phyloP scores from a whole-genome alignment of 2,888 invertebrate genomes.

The Drosophila acutilabella region DNA sequence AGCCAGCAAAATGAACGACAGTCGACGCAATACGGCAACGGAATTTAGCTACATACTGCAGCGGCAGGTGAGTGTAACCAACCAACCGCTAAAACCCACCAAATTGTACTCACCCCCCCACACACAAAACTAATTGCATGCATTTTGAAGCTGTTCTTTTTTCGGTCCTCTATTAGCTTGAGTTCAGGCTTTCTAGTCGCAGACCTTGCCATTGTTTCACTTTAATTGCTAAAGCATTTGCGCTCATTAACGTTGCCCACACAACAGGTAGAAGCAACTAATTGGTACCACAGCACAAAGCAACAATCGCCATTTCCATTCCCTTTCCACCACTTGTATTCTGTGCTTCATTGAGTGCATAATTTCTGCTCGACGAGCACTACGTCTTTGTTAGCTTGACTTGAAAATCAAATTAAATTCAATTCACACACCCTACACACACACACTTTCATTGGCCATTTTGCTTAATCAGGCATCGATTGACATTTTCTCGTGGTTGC shows the following conservation, averaged over 20 bases:
- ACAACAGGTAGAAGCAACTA: constrained; percentile 31
- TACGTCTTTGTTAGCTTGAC: constrained; percentile 18
- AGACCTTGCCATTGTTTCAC: constrained; percentile 38
- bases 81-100: not conserved
- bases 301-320: not conserved
- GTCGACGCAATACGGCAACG: constrained; percentile 84
- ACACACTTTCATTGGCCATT: not conserved
- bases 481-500: constrained; percentile 33
- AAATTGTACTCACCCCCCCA: not conserved
- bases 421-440: not conserved
- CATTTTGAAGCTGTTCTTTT: constrained; percentile 28
- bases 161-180: constrained; percentile 21
- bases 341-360: constrained; percentile 8
- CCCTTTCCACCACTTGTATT: not conserved
- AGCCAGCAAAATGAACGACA: constrained; percentile 79
- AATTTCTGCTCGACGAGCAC: constrained; percentile 10
- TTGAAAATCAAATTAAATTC: constrained; percentile 20
- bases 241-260: constrained; percentile 62
- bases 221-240: constrained; percentile 65
- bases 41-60: constrained; percentile 85
- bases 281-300: constrained; percentile 28
- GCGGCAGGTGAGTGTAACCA: constrained; percentile 81
- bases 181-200: not conserved
- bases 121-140: constrained; percentile 51
- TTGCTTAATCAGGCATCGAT: constrained; percentile 40